Percentiles rank a stretch among this genome's conserved stretches.
These are phyloP conservation scores for Platalea minor DNA, from an alignment of 2,797 vertebrate species.

Conservation along the genomic window DNA sequence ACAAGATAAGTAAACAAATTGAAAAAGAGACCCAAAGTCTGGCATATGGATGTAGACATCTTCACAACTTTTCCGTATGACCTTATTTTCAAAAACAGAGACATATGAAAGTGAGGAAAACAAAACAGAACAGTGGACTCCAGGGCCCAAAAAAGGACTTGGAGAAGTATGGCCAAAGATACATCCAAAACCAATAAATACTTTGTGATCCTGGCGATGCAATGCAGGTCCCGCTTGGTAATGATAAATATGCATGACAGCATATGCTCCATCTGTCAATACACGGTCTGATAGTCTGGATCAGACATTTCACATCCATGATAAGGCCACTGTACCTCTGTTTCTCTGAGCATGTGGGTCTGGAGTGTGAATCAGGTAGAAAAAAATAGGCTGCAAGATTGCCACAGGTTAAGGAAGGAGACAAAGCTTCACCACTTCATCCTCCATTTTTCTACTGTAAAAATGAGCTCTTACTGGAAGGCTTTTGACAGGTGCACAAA, in stretches of 20 bases:
- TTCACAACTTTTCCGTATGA: neutral
- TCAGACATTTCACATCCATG: neutral
- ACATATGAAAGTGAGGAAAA: neutral
- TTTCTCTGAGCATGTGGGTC: neutral
- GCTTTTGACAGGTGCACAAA: neutral
- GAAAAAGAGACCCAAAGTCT: neutral
- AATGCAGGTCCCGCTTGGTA: neutral
- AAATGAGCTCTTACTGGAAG: neutral
- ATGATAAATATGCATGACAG: neutral
- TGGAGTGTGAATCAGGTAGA: neutral
- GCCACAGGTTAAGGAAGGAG: neutral
- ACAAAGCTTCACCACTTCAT: neutral
- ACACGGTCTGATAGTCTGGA: neutral
- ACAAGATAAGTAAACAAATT: neutral
- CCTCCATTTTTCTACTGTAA: neutral
- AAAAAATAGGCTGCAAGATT: neutral
- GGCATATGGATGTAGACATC: neutral
- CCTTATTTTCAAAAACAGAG: neutral
- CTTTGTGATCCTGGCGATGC: neutral
- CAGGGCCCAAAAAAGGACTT: neutral
- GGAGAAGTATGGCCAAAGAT: neutral
- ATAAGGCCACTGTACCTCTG: neutral
- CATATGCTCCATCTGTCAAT: neutral
- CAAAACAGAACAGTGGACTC: neutral
- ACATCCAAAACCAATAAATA: neutral